Conservation (phyloP, 2,797 vertebrate species). For the Notoglanidium macrostoma region DNA sequence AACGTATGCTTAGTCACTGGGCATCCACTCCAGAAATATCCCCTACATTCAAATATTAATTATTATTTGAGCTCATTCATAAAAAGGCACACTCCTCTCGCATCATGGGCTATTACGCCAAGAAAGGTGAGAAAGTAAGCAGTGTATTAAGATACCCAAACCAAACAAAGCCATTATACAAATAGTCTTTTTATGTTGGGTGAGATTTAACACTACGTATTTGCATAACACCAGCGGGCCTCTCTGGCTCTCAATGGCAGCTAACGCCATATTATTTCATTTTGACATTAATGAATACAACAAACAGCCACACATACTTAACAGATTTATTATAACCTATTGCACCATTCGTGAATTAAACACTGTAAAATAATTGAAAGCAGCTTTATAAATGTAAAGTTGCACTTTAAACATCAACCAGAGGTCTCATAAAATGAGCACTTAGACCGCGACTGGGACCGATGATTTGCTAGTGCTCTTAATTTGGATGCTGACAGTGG, state of each 20-base stretch:
- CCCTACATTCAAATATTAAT: neutral
- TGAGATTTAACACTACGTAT: constrained; percentile 27
- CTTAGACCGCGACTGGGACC: constrained; percentile 32
- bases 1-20: neutral
- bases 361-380: constrained; percentile 63
- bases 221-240: constrained; percentile 29
- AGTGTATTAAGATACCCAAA: neutral
- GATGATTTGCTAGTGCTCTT: neutral
- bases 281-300: constrained; percentile 5
- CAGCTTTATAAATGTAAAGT: constrained; percentile 66
- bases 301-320: constrained; percentile 22
- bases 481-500: constrained; percentile 11
- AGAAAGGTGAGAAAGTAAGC: neutral
- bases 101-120: neutral
- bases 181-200: neutral
- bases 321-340: constrained; percentile 62
- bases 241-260: neutral
- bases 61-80: neutral
- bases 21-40: neutral
- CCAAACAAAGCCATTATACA: neutral
- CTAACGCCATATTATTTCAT: constrained; percentile 26
- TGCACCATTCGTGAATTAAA: constrained; percentile 71
- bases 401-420: constrained; percentile 66
- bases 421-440: constrained; percentile 56
- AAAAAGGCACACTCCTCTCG: neutral